Percentiles rank a stretch among this genome's conserved stretches.
Conservation (phyloP, 2,888 invertebrate species). For the Melikaiella ostensackeni region DNA sequence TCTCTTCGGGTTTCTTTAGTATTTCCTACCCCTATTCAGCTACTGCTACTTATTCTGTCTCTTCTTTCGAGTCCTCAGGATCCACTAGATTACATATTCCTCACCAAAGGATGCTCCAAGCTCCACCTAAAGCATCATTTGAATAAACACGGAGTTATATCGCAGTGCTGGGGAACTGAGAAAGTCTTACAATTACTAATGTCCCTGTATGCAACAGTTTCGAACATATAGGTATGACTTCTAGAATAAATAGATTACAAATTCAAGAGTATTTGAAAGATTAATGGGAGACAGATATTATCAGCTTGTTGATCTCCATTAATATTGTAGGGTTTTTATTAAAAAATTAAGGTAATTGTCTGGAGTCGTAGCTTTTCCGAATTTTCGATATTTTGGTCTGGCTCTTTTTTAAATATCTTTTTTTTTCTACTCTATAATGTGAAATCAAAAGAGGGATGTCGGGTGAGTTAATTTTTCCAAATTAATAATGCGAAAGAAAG, state of each 20-base stretch:
- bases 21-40: conserved; percentile 41
- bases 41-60: conserved; percentile 53
- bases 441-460: too few relatives aligned
- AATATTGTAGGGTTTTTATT: neutral
- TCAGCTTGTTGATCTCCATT: neutral
- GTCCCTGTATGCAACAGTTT: neutral
- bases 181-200: conserved; percentile 6
- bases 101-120: conserved; percentile 61
- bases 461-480: too few relatives aligned
- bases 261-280: too few relatives aligned
- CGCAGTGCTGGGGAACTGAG: neutral
- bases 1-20: conserved; percentile 45
- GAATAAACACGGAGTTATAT: conserved; percentile 72
- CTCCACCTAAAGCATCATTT: conserved; percentile 73
- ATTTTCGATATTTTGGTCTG: too few relatives aligned
- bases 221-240: neutral
- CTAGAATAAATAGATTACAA: too few relatives aligned
- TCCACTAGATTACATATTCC: conserved; percentile 69
- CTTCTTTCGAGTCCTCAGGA: conserved; percentile 52
- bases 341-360: too few relatives aligned
- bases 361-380: too few relatives aligned
- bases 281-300: too few relatives aligned
- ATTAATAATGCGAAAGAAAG: too few relatives aligned
- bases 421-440: too few relatives aligned
- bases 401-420: too few relatives aligned